A percentile compares a stretch with the other conserved stretches of the same genome.
These are phyloP conservation scores for Geotrupes spiniger DNA, from an alignment of 2,888 invertebrate genomes.

Conservation along the genomic window DNA sequence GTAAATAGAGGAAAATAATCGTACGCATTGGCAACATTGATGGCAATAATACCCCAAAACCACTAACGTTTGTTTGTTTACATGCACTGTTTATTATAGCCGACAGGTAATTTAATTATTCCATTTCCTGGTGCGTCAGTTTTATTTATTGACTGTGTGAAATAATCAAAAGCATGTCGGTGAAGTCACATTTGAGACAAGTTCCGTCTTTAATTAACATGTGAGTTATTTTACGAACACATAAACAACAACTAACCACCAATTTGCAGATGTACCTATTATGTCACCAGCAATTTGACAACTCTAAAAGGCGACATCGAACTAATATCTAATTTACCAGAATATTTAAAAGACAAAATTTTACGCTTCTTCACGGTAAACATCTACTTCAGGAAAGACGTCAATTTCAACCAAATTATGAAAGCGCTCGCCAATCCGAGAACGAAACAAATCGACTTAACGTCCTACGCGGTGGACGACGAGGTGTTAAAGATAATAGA, in stretches of 20 bases:
- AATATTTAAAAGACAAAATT: constrained; percentile 38
- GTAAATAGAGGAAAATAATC: too few relatives aligned
- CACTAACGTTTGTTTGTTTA: too few relatives aligned
- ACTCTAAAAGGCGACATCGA: constrained; percentile 24
- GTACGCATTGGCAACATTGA: not conserved
- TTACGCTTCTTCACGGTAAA: constrained; percentile 35
- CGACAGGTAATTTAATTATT: not conserved
- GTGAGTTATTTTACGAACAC: constrained; percentile 14
- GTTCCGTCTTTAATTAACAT: constrained; percentile 16
- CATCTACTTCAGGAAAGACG: constrained; percentile 32
- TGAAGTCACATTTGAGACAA: not conserved
- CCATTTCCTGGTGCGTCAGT: not conserved
- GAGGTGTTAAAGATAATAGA: constrained; percentile 38
- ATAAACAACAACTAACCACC: not conserved
- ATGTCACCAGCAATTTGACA: constrained; percentile 33
- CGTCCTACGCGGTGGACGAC: constrained; percentile 38
- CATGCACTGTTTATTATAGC: too few relatives aligned
- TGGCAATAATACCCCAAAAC: not conserved
- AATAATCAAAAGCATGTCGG: not conserved
- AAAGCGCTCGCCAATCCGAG: constrained; percentile 35
- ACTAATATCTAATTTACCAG: constrained; percentile 32
- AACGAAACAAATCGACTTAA: constrained; percentile 39
- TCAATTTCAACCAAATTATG: constrained; percentile 34
- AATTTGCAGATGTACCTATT: constrained; percentile 30
- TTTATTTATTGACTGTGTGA: not conserved